Conservation (phyloP, 2,888 invertebrate species). For the Ectropis crepuscularia region DNA sequence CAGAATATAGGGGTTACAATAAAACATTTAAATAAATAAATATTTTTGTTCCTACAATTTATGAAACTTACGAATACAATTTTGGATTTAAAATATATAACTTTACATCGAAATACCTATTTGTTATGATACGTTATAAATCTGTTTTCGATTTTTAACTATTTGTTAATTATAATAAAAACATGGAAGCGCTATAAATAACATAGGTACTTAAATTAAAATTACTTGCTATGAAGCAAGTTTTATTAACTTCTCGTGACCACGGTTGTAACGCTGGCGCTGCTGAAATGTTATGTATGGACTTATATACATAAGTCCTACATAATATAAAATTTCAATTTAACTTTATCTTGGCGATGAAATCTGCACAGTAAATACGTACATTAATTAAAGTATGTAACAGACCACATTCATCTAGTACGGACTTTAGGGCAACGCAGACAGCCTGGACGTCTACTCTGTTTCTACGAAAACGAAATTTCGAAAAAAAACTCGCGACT, state of each 20-base stretch:
- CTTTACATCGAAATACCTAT: conserved; percentile 10
- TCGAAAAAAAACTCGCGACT: no score
- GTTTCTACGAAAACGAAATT: no score
- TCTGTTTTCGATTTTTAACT: conserved; percentile 1
- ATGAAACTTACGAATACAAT: conserved; percentile 26
- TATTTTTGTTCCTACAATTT: conserved; percentile 37
- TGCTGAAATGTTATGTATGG: no score
- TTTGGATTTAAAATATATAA: conserved; percentile 20
- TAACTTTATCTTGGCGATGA: no score
- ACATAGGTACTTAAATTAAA: conserved; percentile 26
- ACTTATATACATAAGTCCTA: no score
- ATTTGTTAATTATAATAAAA: conserved; percentile 39
- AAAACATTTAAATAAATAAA: conserved; percentile 55
- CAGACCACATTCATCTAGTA: no score
- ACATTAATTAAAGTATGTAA: no score
- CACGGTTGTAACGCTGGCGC: no score
- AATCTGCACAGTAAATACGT: no score
- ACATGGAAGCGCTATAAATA: conserved; percentile 55
- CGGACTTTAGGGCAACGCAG: no score
- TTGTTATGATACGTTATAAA: conserved; percentile 16
- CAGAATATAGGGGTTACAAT: conserved; percentile 58
- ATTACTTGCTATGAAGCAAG: conserved; percentile 9
- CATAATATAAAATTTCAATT: no score
- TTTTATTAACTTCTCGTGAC: conserved; percentile 24
- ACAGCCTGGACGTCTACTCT: no score